A percentile compares a stretch with the other conserved stretches of the same genome.
Evolutionary conservation across 2,888 invertebrate genomes (phyloP).

Genomic region (Pardosa pseudoannulata): DNA sequence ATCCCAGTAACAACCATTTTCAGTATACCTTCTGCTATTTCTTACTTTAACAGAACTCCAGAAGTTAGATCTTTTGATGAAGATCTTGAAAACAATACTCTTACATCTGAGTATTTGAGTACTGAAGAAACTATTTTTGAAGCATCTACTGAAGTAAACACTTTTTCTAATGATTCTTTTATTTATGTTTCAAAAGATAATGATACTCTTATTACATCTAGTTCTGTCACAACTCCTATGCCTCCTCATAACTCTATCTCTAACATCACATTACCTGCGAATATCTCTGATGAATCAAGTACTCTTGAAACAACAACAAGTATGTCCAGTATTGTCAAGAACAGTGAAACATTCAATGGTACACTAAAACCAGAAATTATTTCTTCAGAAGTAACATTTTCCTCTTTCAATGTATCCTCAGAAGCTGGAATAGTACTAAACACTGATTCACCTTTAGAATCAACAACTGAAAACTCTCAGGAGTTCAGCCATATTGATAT

Average conservation of each 20-base stretch:
- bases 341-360: not conserved
- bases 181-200: not conserved
- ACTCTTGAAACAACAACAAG: not conserved
- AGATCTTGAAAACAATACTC: constrained; percentile 19
- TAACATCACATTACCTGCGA: not conserved
- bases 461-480: not conserved
- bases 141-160: not conserved
- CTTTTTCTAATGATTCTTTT: not conserved
- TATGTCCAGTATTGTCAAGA: not conserved
- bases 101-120: not conserved
- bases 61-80: constrained; percentile 46
- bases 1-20: not conserved
- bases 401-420: not conserved
- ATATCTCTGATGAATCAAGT: not conserved
- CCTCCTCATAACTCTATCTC: not conserved
- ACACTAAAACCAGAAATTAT: not conserved
- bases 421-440: too few relatives aligned
- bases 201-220: not conserved
- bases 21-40: not conserved
- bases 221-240: not conserved
- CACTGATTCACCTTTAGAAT: not conserved
- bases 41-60: constrained; percentile 34
- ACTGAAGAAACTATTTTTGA: constrained; percentile 18
- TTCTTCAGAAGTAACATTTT: not conserved
- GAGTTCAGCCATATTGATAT: not conserved